Evolutionary conservation across 2,113 vertebrate genomes (phyloP).

Genomic region (Clarias macrocephalus): DNA sequence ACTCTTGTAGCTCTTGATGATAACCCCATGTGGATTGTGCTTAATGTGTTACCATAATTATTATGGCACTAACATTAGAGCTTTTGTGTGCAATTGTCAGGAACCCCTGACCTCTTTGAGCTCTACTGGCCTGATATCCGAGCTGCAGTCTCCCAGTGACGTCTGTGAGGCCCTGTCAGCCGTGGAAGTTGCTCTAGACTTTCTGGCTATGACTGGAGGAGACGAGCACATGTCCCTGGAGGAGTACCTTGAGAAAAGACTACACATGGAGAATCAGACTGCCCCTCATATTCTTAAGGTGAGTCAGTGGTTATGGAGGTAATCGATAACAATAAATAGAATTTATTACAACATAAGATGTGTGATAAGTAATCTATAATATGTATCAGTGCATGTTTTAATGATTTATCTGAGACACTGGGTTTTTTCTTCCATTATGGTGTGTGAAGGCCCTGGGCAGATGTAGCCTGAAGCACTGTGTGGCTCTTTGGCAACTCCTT

Average conservation of each 20-base stretch:
- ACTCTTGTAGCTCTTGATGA: background rate
- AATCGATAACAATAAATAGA: background rate
- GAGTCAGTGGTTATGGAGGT: background rate
- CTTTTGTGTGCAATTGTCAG: conserved; percentile 63
- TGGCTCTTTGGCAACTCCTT: conserved; percentile 88
- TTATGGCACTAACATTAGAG: background rate
- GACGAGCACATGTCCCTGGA: conserved; percentile 75
- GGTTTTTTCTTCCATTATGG: background rate
- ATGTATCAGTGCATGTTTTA: background rate
- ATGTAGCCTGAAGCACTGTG: conserved; percentile 79
- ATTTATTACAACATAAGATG: background rate
- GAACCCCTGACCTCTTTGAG: conserved; percentile 74
- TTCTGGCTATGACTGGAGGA: conserved; percentile 85
- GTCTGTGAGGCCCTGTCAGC: conserved; percentile 85
- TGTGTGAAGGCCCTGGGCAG: conserved; percentile 73
- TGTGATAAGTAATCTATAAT: background rate
- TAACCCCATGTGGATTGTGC: background rate
- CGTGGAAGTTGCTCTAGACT: conserved; percentile 82
- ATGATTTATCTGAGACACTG: background rate
- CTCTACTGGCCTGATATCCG: conserved; percentile 71
- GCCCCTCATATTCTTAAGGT: conserved; percentile 82
- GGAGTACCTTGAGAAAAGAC: conserved; percentile 75
- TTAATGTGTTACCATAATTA: too few species aligned
- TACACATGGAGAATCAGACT: conserved; percentile 85
- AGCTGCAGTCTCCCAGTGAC: conserved; percentile 89